phyloP scores from a whole-genome alignment of 2,113 vertebrate genomes.

The Epinephelus cyanopodus region DNA sequence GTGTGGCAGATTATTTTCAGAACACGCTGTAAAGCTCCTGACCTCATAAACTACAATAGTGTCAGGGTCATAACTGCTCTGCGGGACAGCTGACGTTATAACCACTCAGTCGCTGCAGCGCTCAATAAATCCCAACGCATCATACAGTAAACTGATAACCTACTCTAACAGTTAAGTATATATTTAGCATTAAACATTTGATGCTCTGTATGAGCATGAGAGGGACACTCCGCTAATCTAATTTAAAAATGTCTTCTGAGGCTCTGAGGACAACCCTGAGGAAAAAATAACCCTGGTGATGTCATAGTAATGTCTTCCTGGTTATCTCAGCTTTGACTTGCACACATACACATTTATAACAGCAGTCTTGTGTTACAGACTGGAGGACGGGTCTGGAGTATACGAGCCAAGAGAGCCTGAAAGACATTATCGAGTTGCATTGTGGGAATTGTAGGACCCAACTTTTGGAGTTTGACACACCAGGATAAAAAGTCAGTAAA shows the following conservation, averaged over 20 bases:
- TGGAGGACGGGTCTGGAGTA: not conserved
- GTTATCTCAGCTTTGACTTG: constrained; percentile 12
- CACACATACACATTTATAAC: not conserved
- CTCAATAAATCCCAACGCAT: constrained; percentile 50
- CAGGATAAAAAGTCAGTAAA: constrained; percentile 6
- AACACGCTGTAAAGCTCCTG: constrained; percentile 75
- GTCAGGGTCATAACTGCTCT: constrained; percentile 70
- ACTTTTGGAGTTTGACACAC: constrained; percentile 34
- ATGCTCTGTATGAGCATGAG: constrained; percentile 1
- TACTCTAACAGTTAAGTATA: not conserved
- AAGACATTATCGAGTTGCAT: constrained; percentile 26
- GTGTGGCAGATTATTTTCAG: constrained; percentile 73
- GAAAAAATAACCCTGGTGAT: constrained; percentile 15
- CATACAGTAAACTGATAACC: constrained; percentile 32
- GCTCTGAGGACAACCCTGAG: not conserved
- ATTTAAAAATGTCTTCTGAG: not conserved
- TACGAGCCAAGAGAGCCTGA: constrained; percentile 32
- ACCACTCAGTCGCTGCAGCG: constrained; percentile 41
- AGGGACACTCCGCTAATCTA: not conserved
- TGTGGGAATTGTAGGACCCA: constrained; percentile 23
- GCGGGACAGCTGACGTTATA: constrained; percentile 64
- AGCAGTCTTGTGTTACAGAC: constrained; percentile 15
- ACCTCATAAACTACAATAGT: constrained; percentile 79
- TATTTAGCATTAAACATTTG: not conserved
- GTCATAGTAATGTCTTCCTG: constrained; percentile 1